Evolutionary conservation across 2,888 invertebrate genomes (phyloP).

Genomic region (Ennomos quercinarius): DNA sequence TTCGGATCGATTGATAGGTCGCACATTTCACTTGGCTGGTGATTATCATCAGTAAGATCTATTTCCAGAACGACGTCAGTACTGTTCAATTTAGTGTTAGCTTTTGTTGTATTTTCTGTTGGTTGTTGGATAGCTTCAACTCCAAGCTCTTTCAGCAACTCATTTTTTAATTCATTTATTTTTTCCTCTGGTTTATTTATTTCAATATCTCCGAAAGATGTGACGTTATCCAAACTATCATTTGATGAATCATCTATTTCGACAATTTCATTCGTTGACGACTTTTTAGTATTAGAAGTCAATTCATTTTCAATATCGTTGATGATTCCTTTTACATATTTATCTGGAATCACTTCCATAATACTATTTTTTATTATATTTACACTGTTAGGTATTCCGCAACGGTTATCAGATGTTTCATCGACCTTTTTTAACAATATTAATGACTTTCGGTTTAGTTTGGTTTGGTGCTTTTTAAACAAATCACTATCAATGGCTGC

Average conservation of each 20-base stretch:
- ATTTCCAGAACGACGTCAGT: neutral
- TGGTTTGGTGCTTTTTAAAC: constrained; percentile 59
- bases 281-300: constrained; percentile 7
- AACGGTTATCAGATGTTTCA: neutral
- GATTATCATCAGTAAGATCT: neutral
- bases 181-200: constrained; percentile 34
- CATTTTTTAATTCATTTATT: constrained; percentile 51
- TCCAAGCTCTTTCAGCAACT: constrained; percentile 54
- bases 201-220: neutral
- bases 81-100: neutral
- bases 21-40: neutral
- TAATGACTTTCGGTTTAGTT: constrained; percentile 59
- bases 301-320: constrained; percentile 26
- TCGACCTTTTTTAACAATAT: constrained; percentile 52
- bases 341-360: constrained; percentile 7
- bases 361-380: neutral
- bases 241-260: constrained; percentile 67
- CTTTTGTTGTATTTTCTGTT: neutral
- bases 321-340: constrained; percentile 10
- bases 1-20: neutral
- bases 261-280: constrained; percentile 42
- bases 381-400: neutral
- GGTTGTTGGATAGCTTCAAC: constrained; percentile 6
- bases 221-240: constrained; percentile 44
- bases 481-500: constrained; percentile 43